Evolutionary conservation across 2,113 vertebrate genomes (phyloP), one percentile per base, ranked within the genome.

Genomic region (Illadopsis cleaveri): DNA sequence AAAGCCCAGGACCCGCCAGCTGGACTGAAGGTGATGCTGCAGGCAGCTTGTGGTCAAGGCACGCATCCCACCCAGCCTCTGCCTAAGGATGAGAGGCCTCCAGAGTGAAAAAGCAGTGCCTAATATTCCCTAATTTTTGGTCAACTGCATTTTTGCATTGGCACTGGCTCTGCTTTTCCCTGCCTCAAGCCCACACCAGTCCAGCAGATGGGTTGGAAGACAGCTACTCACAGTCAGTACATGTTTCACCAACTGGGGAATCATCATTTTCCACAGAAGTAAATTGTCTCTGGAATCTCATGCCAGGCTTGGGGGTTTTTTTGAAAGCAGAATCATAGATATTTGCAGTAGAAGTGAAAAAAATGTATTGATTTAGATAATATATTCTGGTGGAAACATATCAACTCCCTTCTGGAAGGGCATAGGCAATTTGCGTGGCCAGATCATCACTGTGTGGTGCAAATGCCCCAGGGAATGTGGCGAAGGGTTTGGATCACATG

Each of bases 21-120:
- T 15, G 0, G 2, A 6, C 47, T 4, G 45, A 73, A 73, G 38
- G 10, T 1, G 2, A 28, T 37, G 37, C 38, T 64, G 62, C 21
- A 0, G 0, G 35, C 66, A 80, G 68, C 35, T 33, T 38, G 35
- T 61, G 42, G 68, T 56, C 54, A 38, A 22, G n/a, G 33, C 10
- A 1, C 0, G 0, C 40, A 30, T 65, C 40, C 86, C 3, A 4
- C 37, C 24, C 75, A 14, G 38, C 1, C 3, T 38, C 62, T 56
- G 35, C 58, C 50, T 3, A 2, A 1, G 75, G 75, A n/a, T 75
- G 56, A 33, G 73, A 48, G 37, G 15, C 15, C 50, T 82, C 42
- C 5, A 4, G 57, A 69, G 60, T 54, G 38, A 58, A 84, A 72
- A 83, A 69, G 8, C 57, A 28, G 20, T 10, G 13, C 19, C 37